Evolutionary conservation across 1,140 invertebrate species (phyloP), one percentile per base, ranked within the genome.

Genomic region (Oncopodura yosiiana): DNA sequence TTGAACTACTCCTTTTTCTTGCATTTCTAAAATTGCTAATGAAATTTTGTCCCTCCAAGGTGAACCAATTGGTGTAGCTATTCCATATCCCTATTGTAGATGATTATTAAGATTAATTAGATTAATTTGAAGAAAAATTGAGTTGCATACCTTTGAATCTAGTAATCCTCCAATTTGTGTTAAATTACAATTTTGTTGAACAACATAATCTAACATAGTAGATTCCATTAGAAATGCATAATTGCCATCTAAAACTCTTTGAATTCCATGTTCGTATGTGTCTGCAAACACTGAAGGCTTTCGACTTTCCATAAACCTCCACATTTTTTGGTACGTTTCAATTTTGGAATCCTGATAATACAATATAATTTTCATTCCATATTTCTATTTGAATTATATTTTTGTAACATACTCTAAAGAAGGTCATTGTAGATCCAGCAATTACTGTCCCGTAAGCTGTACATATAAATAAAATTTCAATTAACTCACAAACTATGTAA

Each of bases 141-240:
- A 21, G 74, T 75, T 0, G 79, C 80, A 9, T 63, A 81, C 86
- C 71, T 92, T 92, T n/a, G 77, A 83, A 62, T 87, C 92, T 14
- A 95, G 70, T 30, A 88, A 74, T 9, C 87, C 88, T 0, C 90
- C 92, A 29, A 96, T 88, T 75, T 94, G 89, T 21, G 89, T 95
- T 18, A 96, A 76, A 69, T 94, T 91, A 69, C 92, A 96, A 65
- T 94, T 81, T 60, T 89, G 74, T 67, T 94, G 86, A 3, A 88
- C 81, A 49, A 80, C 81, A 67, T 89, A 93, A 68, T 95, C 92
- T 30, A 95, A 75, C 75, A 91, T 90, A 3, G 87, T 88, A 0
- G 89, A 94, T 69, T 95, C 92, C 87, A 94, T 92, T 1, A 96
- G 74, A 68, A 90, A 95, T 3, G 92, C 92, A 69, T 94, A 95